These are phyloP conservation scores for Aleiodes leptofemur DNA, from an alignment of 2,888 invertebrate genomes.

Conservation along the genomic window DNA sequence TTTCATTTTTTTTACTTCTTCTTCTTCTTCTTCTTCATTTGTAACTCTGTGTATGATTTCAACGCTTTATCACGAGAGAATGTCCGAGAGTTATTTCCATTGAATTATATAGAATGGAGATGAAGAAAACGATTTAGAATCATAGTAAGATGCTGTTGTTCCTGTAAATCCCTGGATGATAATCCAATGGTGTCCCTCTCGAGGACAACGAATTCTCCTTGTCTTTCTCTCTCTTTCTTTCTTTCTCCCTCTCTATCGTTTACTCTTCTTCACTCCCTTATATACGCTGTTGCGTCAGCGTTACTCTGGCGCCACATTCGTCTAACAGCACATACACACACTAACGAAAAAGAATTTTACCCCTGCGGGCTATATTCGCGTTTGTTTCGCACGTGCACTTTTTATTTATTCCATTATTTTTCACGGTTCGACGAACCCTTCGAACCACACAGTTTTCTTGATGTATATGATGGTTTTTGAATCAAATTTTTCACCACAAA, in stretches of 20 bases:
- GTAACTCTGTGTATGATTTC: too few relatives aligned
- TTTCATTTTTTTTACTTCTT: conserved; percentile 2
- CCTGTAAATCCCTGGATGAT: conserved; percentile 37
- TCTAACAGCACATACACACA: conserved; percentile 53
- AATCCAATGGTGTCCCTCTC: neutral
- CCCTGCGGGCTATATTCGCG: conserved; percentile 37
- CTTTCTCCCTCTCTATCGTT: conserved; percentile 17
- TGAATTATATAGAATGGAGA: neutral
- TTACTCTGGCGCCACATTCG: conserved; percentile 69
- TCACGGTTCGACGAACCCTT: conserved; percentile 43
- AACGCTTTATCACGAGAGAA: neutral
- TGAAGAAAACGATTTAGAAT: conserved; percentile 7
- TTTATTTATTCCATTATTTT: conserved; percentile 49
- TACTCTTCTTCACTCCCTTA: conserved; percentile 29
- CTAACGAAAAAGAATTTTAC: conserved; percentile 23
- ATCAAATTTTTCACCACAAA: conserved; percentile 15
- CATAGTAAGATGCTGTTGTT: conserved; percentile 26
- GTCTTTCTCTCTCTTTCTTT: conserved; percentile 33
- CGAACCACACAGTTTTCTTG: conserved; percentile 6
- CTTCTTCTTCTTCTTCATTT: neutral
- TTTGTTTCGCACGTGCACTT: conserved; percentile 38
- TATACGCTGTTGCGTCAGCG: conserved; percentile 70
- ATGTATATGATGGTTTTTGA: conserved; percentile 25
- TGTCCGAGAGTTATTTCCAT: too few relatives aligned
- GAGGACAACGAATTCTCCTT: conserved; percentile 31